Evolutionary conservation across 2,113 vertebrate species (phyloP).

Genomic region (Pavo muticus): DNA sequence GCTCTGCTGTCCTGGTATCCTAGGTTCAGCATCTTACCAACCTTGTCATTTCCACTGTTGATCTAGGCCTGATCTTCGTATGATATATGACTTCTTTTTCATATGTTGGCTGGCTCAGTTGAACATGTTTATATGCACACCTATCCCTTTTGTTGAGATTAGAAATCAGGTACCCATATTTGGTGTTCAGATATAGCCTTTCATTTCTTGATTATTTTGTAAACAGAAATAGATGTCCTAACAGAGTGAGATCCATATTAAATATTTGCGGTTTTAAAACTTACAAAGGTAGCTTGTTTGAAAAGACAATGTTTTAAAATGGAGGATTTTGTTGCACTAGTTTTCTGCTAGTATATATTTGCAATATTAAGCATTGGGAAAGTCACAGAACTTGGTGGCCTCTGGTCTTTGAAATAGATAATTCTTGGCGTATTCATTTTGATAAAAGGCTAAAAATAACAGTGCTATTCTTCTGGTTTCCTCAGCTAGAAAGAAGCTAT

Average conservation of each 20-base stretch:
- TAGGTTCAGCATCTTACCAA: neutral
- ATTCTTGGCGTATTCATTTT: neutral
- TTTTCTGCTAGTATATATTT: neutral
- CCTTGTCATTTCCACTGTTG: fast-evolving
- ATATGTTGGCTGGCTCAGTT: neutral
- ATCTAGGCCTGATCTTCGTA: neutral
- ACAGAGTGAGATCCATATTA: neutral
- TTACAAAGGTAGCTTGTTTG: neutral
- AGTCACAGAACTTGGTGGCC: neutral
- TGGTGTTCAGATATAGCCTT: neutral
- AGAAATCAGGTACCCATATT: neutral
- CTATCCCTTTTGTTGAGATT: neutral
- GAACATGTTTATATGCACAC: neutral
- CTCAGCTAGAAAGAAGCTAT: neutral
- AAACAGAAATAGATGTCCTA: neutral
- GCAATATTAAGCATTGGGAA: neutral
- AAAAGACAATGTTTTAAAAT: neutral
- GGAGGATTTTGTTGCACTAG: neutral
- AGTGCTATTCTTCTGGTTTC: neutral
- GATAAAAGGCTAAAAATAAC: neutral
- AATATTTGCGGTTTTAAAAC: neutral
- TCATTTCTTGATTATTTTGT: neutral
- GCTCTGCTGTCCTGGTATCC: neutral
- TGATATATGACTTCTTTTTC: neutral
- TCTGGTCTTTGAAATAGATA: neutral